Base-by-base conservation (phyloP, 2,113 vertebrate genomes). In the Ellobius talpinus region DNA sequence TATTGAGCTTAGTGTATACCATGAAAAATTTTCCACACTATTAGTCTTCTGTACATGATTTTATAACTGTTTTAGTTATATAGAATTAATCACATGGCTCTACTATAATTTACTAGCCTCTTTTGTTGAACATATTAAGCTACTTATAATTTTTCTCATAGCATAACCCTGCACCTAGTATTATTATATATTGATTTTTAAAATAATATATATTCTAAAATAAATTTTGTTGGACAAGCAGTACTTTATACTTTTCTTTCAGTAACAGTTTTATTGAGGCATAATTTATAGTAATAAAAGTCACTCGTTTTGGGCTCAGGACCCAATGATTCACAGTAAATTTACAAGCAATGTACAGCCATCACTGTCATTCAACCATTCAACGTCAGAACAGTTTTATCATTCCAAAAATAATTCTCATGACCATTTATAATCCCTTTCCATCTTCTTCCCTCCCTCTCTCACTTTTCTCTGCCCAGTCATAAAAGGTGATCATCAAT, bases 161-260 rank as follows among this genome's bases (percentile, higher is more conserved):
- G 70, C 76, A 93, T 90, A 95, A 68, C 5, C 58, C 66, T 63
- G 89, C 2, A 77, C n/a, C 26, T 66, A 76, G 7, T 26, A 78
- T 66, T 65, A 96, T 66, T 93, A 79, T 92, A 84, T 84, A 87
- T 79, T 36, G 36, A 84, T 74, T 92, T 93, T 93, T 7, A 21
- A 73, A 70, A 84, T 52, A 93, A 50, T 58, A 42, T 65, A 0
- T 39, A 58, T 85, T 90, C 76, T 78, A 17, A 96, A 95, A 92
- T 96, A 87, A 85, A 79, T 23, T 24, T 91, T 23, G 17, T 2
- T 70, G 9, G 14, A 76, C 6, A 93, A 87, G 24, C 12, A 92
- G 77, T 70, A 45, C 14, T 39, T n/a, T 91, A 19, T 11, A 45
- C 5, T 90, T 68, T 89, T 76, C n/a, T 61, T 33, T 77, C 16